These are phyloP conservation scores for Synanceia verrucosa DNA, from an alignment of 2,797 vertebrate species.

Conservation along the genomic window DNA sequence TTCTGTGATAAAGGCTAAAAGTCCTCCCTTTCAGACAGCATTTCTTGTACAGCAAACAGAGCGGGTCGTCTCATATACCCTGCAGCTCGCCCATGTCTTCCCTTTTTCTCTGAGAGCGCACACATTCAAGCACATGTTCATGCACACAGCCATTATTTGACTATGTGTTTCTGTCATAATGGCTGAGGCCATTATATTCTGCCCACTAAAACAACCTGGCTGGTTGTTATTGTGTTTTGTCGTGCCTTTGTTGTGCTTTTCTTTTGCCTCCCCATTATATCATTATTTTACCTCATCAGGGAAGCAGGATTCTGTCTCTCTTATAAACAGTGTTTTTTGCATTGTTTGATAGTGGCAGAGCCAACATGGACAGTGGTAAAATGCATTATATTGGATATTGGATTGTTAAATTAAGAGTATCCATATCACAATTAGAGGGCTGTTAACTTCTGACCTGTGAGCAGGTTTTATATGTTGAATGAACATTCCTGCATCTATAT, in stretches of 20 bases:
- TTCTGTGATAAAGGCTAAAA: conserved; percentile 31
- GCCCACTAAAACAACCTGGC: conserved; percentile 38
- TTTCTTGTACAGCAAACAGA: conserved; percentile 33
- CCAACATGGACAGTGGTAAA: conserved; percentile 8
- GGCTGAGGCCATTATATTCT: conserved; percentile 69
- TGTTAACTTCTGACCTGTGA: conserved; percentile 15
- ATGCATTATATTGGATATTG: background rate
- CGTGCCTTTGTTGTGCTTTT: conserved; percentile 67
- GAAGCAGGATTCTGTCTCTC: conserved; percentile 33
- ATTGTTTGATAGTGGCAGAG: conserved; percentile 4
- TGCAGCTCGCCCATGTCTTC: conserved; percentile 31
- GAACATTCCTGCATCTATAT: background rate
- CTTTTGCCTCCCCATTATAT: conserved; percentile 57
- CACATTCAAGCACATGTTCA: conserved; percentile 24
- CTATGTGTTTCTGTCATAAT: conserved; percentile 68
- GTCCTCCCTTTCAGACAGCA: conserved; percentile 13
- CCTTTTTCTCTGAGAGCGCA: conserved; percentile 18
- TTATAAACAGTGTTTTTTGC: conserved; percentile 24
- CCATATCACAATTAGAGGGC: conserved; percentile 4
- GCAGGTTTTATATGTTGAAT: conserved; percentile 16
- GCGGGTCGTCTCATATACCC: conserved; percentile 20
- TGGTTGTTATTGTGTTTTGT: conserved; percentile 56
- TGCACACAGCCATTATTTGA: conserved; percentile 65
- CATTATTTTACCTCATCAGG: conserved; percentile 65
- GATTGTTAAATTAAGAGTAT: conserved; percentile 3